Percentiles rank a stretch among this genome's conserved stretches.
phyloP scores from a whole-genome alignment of 2,888 invertebrate species.

The Zygaena filipendulae region DNA sequence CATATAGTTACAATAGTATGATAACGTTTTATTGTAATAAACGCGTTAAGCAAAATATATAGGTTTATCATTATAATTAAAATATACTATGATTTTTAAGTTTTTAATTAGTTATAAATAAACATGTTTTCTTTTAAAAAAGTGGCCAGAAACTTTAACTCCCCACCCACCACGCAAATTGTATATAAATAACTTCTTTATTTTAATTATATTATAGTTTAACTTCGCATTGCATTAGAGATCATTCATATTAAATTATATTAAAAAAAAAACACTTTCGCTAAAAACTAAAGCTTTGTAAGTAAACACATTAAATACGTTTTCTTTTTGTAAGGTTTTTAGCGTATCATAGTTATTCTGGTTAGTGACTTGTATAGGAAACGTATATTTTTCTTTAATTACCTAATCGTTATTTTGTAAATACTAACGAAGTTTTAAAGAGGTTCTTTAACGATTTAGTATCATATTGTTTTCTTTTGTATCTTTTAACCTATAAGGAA shows the following conservation, averaged over 20 bases:
- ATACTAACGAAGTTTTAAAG: conserved; percentile 49
- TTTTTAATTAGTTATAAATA: no score
- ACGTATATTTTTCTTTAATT: not conserved
- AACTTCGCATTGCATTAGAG: no score
- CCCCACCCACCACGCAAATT: conserved; percentile 54
- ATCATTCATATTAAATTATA: not conserved
- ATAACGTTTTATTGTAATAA: no score
- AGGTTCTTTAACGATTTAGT: no score
- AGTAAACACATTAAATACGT: conserved; percentile 1
- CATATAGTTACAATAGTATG: no score
- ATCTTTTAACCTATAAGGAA: conserved; percentile 44
- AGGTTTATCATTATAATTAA: no score
- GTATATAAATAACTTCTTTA: conserved; percentile 36
- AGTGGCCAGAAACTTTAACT: conserved; percentile 50
- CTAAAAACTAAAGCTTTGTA: not conserved
- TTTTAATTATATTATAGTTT: conserved; percentile 2
- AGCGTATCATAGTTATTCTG: conserved; percentile 27
- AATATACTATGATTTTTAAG: no score
- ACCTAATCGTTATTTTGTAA: conserved; percentile 37
- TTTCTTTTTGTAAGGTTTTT: no score
- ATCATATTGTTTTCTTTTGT: conserved; percentile 26
- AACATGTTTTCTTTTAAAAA: no score
- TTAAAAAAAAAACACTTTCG: not conserved
- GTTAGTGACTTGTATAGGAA: conserved; percentile 39
- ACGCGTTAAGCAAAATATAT: no score